phyloP scores from a whole-genome alignment of 2,113 vertebrate species.

The Oenanthe melanoleuca region DNA sequence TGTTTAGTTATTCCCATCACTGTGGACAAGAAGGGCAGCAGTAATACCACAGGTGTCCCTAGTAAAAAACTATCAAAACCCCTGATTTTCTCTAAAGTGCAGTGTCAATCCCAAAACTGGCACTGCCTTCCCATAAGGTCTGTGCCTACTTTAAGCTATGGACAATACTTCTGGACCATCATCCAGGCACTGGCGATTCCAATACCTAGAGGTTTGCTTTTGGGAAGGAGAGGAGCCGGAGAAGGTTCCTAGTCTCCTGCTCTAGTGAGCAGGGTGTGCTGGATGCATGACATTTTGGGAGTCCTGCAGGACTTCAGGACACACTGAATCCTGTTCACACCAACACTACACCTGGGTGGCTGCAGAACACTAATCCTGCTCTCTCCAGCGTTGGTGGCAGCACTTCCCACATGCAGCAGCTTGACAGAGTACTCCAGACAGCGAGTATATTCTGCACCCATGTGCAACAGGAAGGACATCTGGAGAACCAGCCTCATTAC shows the following conservation, averaged over 20 bases:
- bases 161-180: not conserved
- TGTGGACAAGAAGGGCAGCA: not conserved
- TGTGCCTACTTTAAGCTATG: not conserved
- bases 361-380: not conserved
- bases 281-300: not conserved
- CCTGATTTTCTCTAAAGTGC: not conserved
- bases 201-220: not conserved
- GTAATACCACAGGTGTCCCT: not conserved
- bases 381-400: not conserved
- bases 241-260: not conserved
- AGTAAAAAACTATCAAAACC: not conserved
- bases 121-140: not conserved
- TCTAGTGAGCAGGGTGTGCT: not conserved
- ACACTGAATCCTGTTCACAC: not conserved
- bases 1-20: not conserved
- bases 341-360: not conserved
- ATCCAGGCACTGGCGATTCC: not conserved
- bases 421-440: not conserved
- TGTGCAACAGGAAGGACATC: not conserved
- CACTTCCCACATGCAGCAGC: not conserved
- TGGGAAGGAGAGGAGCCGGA: not conserved
- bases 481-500: not conserved
- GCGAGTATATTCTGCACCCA: rapidly evolving
- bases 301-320: not conserved
- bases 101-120: not conserved